Base-by-base conservation (phyloP, 2,113 vertebrate species). In the Paradoxurus hermaphroditus region DNA sequence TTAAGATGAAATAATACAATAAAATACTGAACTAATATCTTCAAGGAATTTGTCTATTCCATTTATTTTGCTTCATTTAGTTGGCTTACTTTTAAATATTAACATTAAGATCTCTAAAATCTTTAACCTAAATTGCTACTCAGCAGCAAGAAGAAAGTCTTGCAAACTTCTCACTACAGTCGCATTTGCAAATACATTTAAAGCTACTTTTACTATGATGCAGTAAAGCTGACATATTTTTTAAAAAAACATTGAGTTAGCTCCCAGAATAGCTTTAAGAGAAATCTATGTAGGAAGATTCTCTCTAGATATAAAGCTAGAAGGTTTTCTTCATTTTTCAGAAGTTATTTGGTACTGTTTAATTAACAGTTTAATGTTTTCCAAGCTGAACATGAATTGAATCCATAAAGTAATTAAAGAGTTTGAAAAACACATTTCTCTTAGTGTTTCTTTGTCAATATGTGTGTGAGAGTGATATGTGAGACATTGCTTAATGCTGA, bases 401-500 rank as follows among this genome's bases (percentile, higher is more conserved):
- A 44, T 67, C 23, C 62, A 23, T 81, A 79, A 62, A 94, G 62
- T 72, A 75, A 94, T 79, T 62, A 46, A 73, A 88, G 44, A 73
- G 65, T 85, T 79, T 81, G 12, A 85, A 75, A 93, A 86, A 39
- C 8, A 27, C 19, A 34, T 88, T 65, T 13, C 41, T 79, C 63
- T 89, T 96, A 70, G 41, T 96, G 96, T 91, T 86, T 87, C 91
- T 83, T 96, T 87, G 44, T 25, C 67, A 59, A 83, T n/a, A 14
- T 39, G 9, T 44, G 3, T 70, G 8, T 18, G 1, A 91, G 87
- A 92, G n/a, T 78, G 72, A 94, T 96, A 72, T 89, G 53, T 34
- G 44, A 96, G 62, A 44, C 56, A 88, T 83, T 88, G 67, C 92
- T 96, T 93, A 59, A 72, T 83, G 90, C 79, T 92, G 86, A 94